A percentile compares a stretch with the other conserved stretches of the same genome.
phyloP scores from a whole-genome alignment of 2,113 vertebrate genomes.

The Pangasianodon gigas region DNA sequence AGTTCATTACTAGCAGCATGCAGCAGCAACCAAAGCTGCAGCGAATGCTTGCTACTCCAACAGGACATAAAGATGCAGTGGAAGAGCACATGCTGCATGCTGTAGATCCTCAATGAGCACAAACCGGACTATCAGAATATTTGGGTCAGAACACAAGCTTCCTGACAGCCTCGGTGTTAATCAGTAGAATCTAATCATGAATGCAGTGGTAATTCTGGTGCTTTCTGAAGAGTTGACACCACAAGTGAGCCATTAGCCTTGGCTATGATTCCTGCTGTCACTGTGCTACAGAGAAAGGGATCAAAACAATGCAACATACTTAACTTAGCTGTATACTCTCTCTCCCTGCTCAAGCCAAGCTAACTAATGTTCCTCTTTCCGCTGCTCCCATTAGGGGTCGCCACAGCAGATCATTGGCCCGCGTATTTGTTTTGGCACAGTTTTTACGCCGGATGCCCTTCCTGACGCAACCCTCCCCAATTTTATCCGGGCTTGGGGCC shows the following conservation, averaged over 20 bases:
- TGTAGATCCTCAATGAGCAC: neutral
- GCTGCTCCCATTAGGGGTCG: too few species aligned
- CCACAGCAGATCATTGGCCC: too few species aligned
- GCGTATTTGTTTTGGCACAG: too few species aligned
- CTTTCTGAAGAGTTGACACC: too few species aligned
- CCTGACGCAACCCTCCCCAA: too few species aligned
- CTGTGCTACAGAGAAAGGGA: neutral
- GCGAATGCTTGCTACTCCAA: neutral
- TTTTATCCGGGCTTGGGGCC: too few species aligned
- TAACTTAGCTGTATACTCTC: neutral
- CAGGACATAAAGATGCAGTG: neutral
- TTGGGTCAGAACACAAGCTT: neutral
- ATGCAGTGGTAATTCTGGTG: neutral
- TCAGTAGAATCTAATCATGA: neutral
- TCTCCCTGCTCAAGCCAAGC: neutral
- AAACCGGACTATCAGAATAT: neutral
- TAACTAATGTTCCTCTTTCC: too few species aligned
- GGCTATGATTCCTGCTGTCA: neutral
- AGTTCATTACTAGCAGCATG: neutral
- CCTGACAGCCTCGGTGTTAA: neutral
- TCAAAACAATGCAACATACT: neutral
- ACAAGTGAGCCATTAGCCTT: conserved; percentile 1
- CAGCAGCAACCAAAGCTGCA: neutral
- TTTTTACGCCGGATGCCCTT: too few species aligned
- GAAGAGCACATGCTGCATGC: neutral